Conservation (phyloP, 2,113 vertebrate genomes). For the Cacatua alba region DNA sequence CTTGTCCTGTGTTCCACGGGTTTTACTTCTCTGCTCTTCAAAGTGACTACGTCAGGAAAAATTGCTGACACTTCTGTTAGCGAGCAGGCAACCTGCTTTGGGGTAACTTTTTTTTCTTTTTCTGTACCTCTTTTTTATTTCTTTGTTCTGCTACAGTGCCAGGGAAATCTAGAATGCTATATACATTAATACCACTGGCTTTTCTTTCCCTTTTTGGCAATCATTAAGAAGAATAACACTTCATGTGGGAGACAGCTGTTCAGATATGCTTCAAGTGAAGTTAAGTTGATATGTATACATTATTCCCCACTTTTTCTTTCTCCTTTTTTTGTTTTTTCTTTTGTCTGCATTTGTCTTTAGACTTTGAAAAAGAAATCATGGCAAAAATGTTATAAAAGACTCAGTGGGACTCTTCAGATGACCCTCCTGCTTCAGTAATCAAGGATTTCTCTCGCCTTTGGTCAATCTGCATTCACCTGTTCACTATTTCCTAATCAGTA, state of each 20-base stretch:
- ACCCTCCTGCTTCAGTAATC: background rate
- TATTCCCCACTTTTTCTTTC: background rate
- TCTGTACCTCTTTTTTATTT: background rate
- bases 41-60: background rate
- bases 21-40: slow-evolving; percentile 2
- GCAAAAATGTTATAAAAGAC: background rate
- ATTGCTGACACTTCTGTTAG: background rate
- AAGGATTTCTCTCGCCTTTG: background rate
- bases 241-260: slow-evolving; percentile 61
- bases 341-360: background rate
- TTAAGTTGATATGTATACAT: slow-evolving; percentile 18
- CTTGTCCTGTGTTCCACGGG: background rate
- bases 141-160: background rate
- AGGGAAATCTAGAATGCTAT: slow-evolving; percentile 5
- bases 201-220: slow-evolving; percentile 45
- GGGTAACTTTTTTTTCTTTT: background rate
- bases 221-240: slow-evolving; percentile 31
- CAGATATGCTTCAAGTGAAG: slow-evolving; percentile 51
- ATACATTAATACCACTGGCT: slow-evolving; percentile 6
- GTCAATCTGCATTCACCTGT: background rate
- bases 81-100: background rate
- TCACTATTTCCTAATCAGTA: background rate
- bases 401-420: background rate
- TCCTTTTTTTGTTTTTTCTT: background rate
- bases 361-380: background rate